Evolutionary conservation across 2,888 invertebrate species (phyloP), one percentile per base, ranked within the genome.

Genomic region (Eilema depressum): DNA sequence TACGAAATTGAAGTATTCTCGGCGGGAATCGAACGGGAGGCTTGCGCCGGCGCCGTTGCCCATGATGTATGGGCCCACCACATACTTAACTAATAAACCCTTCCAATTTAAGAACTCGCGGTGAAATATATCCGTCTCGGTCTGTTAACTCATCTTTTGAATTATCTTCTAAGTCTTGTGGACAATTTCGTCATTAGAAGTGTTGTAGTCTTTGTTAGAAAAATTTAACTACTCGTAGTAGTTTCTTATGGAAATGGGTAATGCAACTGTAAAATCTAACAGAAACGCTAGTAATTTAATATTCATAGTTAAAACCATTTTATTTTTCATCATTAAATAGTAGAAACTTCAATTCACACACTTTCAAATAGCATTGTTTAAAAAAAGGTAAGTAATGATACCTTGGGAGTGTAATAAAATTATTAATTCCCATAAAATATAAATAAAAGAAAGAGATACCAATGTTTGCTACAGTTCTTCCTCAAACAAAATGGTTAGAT

Each of bases 41-140:
- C 87, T 84, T 90, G 92, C 91, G 91, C 90, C 82, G 92, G 93
- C 93, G 94, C 93, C 93, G 91, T 79, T 83, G 76, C 70, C 83
- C 86, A 87, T 94, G 93, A 94, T 92, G 88, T 91, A 94, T 93
- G 91, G 91, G 86, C 90, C 91, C 89, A 88, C 92, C 89, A 91
- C 90, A 89, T 85, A 88, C 85, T 91, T 88, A 84, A 88, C 91
- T 93, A 92, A 92, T 93, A 92, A 91, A 90, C 90, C 88, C 89
- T 91, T 89, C 88, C 84, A 86, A 79, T 87, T 84, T 86, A 81
- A 84, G 85, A 85, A 86, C 88, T 88, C 87, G 77, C 82, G 68
- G 82, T 76, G 79, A 89, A 81, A 77, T 91, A 91, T 91, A 86
- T 81, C 88, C 85, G 86, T 93, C 91, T 87, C 87, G 70, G 83